A percentile compares a stretch with the other conserved stretches of the same genome.
Conservation (phyloP, 92 coral and sea anemone species). For the Epizoanthus scotinus region DNA sequence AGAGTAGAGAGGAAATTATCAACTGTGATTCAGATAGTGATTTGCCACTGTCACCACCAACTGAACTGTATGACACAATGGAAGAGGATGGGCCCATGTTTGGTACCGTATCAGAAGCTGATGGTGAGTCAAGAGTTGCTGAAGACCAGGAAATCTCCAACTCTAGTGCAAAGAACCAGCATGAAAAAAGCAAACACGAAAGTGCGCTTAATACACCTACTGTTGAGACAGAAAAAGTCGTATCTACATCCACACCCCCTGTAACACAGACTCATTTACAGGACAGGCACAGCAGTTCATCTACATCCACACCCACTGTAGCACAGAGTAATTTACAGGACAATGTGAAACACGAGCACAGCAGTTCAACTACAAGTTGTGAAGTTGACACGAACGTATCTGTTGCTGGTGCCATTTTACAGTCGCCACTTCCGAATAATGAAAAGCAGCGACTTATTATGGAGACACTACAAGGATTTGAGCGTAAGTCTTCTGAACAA, state of each 20-base stretch:
- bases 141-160: not conserved
- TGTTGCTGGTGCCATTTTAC: constrained; percentile 37
- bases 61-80: constrained; percentile 24
- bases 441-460: constrained; percentile 32
- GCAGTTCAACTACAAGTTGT: not conserved
- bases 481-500: constrained; percentile 38
- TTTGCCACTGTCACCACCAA: constrained; percentile 22
- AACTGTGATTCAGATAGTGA: constrained; percentile 25
- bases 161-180: not conserved
- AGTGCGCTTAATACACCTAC: constrained; percentile 32
- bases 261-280: not conserved
- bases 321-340: constrained; percentile 1
- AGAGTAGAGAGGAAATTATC: constrained; percentile 18
- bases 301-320: not conserved
- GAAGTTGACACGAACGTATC: constrained; percentile 18
- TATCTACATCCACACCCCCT: not conserved
- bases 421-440: not conserved
- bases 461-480: constrained; percentile 39
- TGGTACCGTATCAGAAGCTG: constrained; percentile 4
- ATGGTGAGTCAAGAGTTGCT: not conserved
- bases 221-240: not conserved
- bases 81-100: constrained; percentile 33
- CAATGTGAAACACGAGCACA: not conserved
- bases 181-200: constrained; percentile 6
- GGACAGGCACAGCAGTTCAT: not conserved